Percentiles rank a stretch among this genome's conserved stretches.
phyloP scores from a whole-genome alignment of 2,797 vertebrate genomes.

The Manis javanica region DNA sequence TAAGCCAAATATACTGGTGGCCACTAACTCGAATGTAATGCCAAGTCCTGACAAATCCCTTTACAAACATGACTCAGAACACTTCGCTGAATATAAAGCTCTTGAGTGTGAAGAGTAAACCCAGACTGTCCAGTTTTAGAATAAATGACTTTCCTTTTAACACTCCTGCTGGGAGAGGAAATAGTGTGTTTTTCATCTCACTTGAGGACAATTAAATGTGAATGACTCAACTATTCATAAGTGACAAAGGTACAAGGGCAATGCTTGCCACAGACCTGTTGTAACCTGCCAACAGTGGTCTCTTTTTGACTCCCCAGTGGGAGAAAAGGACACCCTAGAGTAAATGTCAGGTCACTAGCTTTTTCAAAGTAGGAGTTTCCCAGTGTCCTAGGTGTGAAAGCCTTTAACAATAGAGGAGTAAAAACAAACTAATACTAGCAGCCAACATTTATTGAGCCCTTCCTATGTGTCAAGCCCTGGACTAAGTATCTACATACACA shows the following conservation, averaged over 20 bases:
- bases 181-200: not conserved
- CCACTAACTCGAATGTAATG: not conserved
- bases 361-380: not conserved
- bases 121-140: not conserved
- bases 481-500: not conserved
- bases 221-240: not conserved
- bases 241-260: not conserved
- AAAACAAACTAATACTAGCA: not conserved
- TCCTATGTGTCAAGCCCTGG: not conserved
- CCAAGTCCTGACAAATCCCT: not conserved
- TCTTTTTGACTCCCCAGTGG: not conserved
- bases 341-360: not conserved
- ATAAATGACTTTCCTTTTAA: slow-evolving; percentile 19
- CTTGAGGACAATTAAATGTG: not conserved
- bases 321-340: not conserved
- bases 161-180: not conserved
- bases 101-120: not conserved
- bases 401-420: not conserved
- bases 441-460: not conserved
- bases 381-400: not conserved
- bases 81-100: not conserved
- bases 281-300: not conserved
- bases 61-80: not conserved
- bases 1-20: not conserved
- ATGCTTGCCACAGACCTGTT: not conserved